Base-by-base conservation (phyloP, 35 echinoderm and acorn worm species). In the Apostichopus californicus region DNA sequence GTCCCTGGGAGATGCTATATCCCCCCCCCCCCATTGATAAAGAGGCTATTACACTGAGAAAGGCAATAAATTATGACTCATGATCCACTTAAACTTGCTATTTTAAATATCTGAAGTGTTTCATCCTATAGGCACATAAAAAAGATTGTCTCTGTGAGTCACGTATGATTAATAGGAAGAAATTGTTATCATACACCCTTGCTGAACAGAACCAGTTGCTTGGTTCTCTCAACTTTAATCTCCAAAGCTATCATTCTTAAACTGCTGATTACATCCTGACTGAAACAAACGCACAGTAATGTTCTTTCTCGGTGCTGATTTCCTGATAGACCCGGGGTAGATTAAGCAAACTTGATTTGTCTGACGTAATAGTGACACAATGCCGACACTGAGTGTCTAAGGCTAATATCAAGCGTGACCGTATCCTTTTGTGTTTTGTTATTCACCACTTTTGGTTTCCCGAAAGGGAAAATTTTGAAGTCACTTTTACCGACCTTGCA, bases 151-250 rank as follows among this genome's bases (percentile, higher is more conserved):
- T 75, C 34, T 46, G 20, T 75, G 71, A 75, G 15, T 75, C 71
- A 75, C 71, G 4, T 20, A n/a, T 75, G 71, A 75, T 75, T 75
- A 75, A 75, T 75, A 75, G 71, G 71, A 75, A 75, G 71, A 75
- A 75, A 75, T 18, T 75, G 71, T 75, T 75, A 75, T 75, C 71
- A 22, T 75, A 22, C 71, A 75, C 71, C n/a, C 71, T 1, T 18
- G n/a, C 71, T n/a, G 71, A 75, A 75, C 14, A 75, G 71, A 75
- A 75, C 11, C 71, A 75, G 71, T 75, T 22, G 17, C 17, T 20
- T 20, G 71, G 14, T 75, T 75, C 71, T 75, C 13, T 75, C 17
- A 75, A 75, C 13, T 75, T 75, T n/a, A 14, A 75, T 75, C 71
- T 75, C 71, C 15, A n/a, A 18, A 20, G 71, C 17, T 75, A 75